Percentiles rank a stretch among this genome's conserved stretches.
Evolutionary conservation across 1,140 invertebrate species (phyloP).

Genomic region (Bacillus rossius): DNA sequence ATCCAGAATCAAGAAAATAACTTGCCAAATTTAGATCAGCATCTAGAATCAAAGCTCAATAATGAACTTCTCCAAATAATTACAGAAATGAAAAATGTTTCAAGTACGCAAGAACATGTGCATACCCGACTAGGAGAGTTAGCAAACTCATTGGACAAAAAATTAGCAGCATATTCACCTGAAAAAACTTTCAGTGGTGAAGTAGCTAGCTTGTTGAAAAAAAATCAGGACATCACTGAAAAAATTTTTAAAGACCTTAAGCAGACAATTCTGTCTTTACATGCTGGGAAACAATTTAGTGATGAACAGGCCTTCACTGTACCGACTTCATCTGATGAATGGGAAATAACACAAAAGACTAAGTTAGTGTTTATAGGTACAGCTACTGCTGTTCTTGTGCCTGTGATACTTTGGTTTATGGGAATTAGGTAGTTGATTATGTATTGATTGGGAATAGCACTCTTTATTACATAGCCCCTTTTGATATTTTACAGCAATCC

Average conservation of each 20-base stretch:
- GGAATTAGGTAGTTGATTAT: too few species aligned
- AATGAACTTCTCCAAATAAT: slow-evolving; percentile 4
- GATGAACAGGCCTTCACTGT: not conserved
- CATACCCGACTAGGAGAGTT: slow-evolving; percentile 3
- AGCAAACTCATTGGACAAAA: slow-evolving; percentile 4
- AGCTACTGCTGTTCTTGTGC: too few species aligned
- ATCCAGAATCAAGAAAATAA: not conserved
- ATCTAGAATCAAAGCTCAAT: slow-evolving; percentile 6
- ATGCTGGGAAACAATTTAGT: not conserved
- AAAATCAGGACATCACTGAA: not conserved
- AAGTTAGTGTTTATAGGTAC: not conserved
- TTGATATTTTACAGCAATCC: too few species aligned
- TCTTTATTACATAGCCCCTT: too few species aligned
- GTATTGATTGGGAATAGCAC: too few species aligned
- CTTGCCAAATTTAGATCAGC: not conserved
- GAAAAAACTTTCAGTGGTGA: not conserved
- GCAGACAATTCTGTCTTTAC: not conserved
- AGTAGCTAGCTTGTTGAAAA: not conserved
- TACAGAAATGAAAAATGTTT: slow-evolving; percentile 7
- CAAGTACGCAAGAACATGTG: not conserved
- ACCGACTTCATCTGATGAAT: not conserved
- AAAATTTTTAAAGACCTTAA: slow-evolving; percentile 9
- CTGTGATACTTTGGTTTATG: too few species aligned
- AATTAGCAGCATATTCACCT: not conserved
- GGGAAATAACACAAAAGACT: not conserved